Percentiles rank a stretch among this genome's conserved stretches.
Evolutionary conservation across 2,797 vertebrate species (phyloP).

Genomic region (Accipiter fasciatus): DNA sequence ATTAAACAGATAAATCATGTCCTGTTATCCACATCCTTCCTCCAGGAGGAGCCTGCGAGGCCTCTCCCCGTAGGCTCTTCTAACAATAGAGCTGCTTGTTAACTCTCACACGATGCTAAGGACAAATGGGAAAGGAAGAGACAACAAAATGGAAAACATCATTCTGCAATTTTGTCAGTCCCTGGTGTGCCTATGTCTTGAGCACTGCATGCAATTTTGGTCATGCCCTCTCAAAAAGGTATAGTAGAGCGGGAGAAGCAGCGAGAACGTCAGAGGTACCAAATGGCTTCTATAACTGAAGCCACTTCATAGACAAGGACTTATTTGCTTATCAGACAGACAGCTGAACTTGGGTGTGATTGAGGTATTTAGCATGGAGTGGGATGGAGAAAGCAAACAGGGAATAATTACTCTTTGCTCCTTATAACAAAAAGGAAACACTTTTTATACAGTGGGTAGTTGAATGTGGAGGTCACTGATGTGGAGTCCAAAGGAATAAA

Average conservation of each 20-base stretch:
- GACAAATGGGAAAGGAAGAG: conserved; percentile 27
- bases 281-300: not conserved
- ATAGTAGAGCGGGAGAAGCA: not conserved
- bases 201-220: not conserved
- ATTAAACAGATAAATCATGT: conserved; percentile 62
- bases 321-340: not conserved
- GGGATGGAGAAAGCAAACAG: not conserved
- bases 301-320: not conserved
- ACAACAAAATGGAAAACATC: conserved; percentile 46
- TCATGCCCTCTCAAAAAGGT: not conserved
- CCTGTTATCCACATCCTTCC: conserved; percentile 27
- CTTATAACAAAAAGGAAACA: not conserved
- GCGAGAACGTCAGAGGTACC: not conserved
- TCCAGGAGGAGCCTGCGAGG: conserved; percentile 1
- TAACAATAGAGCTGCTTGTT: conserved; percentile 9
- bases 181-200: not conserved
- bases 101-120: not conserved
- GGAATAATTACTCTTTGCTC: not conserved
- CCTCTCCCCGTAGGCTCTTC: not conserved
- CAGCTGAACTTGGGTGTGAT: not conserved
- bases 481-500: not conserved
- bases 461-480: not conserved
- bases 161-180: conserved; percentile 4
- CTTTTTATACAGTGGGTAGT: not conserved
- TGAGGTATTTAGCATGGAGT: not conserved